These are phyloP conservation scores for Myotis pilosus DNA, from an alignment of 2,797 vertebrate genomes.

Conservation along the genomic window DNA sequence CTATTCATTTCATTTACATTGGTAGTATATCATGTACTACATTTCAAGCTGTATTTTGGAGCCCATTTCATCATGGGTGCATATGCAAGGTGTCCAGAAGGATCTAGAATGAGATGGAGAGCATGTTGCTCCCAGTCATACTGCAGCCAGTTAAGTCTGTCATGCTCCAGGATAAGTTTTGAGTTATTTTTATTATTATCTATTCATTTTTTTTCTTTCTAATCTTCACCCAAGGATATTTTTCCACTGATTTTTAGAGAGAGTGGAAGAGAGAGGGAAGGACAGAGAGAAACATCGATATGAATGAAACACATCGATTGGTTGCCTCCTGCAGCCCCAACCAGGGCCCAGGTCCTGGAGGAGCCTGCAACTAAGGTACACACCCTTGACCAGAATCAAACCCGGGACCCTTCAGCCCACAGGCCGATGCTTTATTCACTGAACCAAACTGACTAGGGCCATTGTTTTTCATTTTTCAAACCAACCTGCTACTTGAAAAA, in stretches of 20 bases:
- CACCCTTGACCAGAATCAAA: too few species aligned
- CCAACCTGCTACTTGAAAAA: conserved; percentile 2
- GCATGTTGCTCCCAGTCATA: conserved; percentile 8
- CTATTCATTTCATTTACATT: background rate
- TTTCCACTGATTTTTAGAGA: too few species aligned
- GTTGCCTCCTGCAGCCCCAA: too few species aligned
- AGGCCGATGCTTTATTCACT: too few species aligned
- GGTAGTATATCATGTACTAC: background rate
- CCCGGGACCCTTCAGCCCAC: too few species aligned
- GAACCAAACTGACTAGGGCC: too few species aligned
- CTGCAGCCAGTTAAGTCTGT: background rate
- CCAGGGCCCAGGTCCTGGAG: too few species aligned
- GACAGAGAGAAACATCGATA: too few species aligned
- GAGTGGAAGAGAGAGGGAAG: too few species aligned
- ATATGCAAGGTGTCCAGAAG: background rate
- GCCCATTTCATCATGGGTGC: background rate
- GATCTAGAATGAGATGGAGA: background rate
- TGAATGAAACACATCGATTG: too few species aligned
- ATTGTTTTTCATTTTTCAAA: conserved; percentile 41
- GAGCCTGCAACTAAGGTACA: too few species aligned
- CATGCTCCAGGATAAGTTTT: background rate
- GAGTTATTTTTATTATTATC: background rate
- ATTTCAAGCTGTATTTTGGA: background rate
- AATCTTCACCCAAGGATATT: too few species aligned
- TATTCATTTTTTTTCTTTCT: background rate